Conservation (phyloP, 2,888 invertebrate genomes). For the Trilocha varians region DNA sequence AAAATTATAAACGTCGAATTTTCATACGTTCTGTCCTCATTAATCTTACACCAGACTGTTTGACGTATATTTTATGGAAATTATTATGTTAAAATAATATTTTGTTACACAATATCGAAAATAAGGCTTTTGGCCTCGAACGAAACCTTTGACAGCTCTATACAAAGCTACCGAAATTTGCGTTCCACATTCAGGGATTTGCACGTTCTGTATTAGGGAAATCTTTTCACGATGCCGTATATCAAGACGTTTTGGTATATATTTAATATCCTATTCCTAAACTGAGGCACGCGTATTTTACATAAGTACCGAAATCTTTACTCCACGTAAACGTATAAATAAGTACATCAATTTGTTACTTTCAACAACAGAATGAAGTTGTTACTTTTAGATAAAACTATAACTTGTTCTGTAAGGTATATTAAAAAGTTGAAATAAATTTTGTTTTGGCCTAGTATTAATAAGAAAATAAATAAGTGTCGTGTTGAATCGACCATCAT, state of each 20-base stretch:
- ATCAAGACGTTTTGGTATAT: background rate
- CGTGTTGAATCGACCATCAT: too few species aligned
- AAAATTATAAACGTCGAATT: too few species aligned
- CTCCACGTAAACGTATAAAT: too few species aligned
- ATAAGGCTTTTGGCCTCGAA: background rate
- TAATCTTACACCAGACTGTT: slow-evolving; percentile 24
- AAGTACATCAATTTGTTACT: too few species aligned
- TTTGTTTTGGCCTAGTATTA: too few species aligned
- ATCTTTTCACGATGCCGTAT: background rate
- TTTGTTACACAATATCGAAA: background rate
- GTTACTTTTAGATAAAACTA: too few species aligned
- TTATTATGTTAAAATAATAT: slow-evolving; percentile 1
- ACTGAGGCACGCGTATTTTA: background rate
- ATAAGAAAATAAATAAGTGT: too few species aligned
- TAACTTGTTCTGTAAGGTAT: too few species aligned
- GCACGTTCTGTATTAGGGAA: background rate
- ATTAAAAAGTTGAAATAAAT: too few species aligned
- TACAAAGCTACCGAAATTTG: background rate
- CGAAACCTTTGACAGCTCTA: background rate
- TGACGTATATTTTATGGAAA: slow-evolving; percentile 15
- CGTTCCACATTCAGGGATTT: background rate
- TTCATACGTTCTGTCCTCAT: slow-evolving; percentile 23
- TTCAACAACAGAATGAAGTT: too few species aligned
- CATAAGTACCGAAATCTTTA: too few species aligned
- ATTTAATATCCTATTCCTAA: background rate